Evolutionary conservation across 2,888 invertebrate species (phyloP), one percentile per base, ranked within the genome.

Genomic region (Aquatica leii): DNA sequence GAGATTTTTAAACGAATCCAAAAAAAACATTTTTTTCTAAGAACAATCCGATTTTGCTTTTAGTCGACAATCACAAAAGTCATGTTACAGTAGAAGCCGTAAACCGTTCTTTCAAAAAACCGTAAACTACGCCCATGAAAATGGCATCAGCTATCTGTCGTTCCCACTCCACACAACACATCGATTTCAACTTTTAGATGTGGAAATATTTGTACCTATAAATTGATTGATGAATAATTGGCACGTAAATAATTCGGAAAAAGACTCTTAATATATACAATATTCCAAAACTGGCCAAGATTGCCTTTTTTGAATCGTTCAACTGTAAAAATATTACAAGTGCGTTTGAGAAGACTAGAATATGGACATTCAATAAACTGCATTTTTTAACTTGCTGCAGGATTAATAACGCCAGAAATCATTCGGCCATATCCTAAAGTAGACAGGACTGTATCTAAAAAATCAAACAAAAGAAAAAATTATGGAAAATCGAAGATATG

Each of bases 361-460:
- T 15, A 2, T 17, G 17, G 14, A 6, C 17, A 9, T 46, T 46
- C 17, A 46, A 46, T 9, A 15, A 12, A 46, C 4, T 15, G 14
- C 5, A 6, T 17, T 46, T 46, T 9, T 46, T 5, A 2, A 15
- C 11, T 14, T 3, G 14, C 15, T 46, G 18, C 14, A 46, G 46
- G 46, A 46, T 46, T 46, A 46, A 46, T 46, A 46, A 46, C 46
- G 4, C 46, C 46, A 15, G 46, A 46, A 46, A 46, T 46, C 2
- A 46, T 46, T 14, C 46, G 46, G 14, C 46, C 46, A 8, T 46
- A 46, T 11, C 18, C 15, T 46, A 5, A 46, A 46, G 46, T 46
- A 14, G 46, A 46, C 15, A 46, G 15, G 15, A 46, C 4, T 46
- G 11, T 14, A 15, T 11, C 15, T 5, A 46, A 46, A 46, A 46